These are phyloP conservation scores for Cacatua alba DNA, from an alignment of 2,113 vertebrate genomes.

Conservation along the genomic window DNA sequence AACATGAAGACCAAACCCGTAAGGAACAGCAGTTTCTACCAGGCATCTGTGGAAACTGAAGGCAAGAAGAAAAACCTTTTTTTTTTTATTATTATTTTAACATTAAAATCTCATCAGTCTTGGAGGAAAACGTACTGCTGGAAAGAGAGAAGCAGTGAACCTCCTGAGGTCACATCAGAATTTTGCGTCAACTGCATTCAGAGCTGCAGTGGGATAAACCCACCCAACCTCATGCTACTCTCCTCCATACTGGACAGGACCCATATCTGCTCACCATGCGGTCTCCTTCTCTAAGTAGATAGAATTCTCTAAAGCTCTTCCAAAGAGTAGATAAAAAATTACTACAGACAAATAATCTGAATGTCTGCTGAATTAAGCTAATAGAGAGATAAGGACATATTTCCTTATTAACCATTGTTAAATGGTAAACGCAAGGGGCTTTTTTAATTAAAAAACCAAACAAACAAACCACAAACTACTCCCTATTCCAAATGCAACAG, in stretches of 20 bases:
- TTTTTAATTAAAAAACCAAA: background rate
- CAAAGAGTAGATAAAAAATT: background rate
- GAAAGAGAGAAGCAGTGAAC: background rate
- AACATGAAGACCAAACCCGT: background rate
- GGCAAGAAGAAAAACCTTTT: background rate
- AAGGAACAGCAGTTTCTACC: background rate
- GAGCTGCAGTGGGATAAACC: background rate
- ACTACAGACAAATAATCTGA: background rate
- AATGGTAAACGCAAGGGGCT: background rate
- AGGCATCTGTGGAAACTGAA: background rate
- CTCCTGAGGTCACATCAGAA: background rate
- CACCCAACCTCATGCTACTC: background rate
- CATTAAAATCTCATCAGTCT: background rate
- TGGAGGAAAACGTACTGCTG: background rate
- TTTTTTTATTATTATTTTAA: background rate
- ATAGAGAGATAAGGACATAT: background rate
- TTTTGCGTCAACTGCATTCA: background rate
- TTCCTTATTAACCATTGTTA: background rate
- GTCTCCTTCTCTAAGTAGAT: background rate
- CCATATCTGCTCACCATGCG: background rate
- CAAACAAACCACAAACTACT: background rate
- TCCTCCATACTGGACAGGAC: background rate
- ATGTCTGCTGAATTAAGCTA: background rate
- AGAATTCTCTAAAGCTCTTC: background rate
- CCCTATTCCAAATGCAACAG: background rate